A percentile compares a stretch with the other conserved stretches of the same genome.
Evolutionary conservation across 2,888 invertebrate species (phyloP).

Genomic region (Podotricha telesiphe): DNA sequence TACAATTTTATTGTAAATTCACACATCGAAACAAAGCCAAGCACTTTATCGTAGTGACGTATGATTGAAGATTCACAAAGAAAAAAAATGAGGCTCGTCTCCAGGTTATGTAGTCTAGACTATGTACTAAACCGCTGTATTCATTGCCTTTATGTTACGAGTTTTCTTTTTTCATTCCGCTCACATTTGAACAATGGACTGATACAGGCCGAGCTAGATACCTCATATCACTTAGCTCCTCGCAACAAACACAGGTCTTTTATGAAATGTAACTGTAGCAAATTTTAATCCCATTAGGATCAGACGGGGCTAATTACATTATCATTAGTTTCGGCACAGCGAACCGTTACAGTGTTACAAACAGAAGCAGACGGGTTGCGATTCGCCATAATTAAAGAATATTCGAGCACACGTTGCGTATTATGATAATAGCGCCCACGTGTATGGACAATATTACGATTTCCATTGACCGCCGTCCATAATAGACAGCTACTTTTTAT

Average conservation of each 20-base stretch:
- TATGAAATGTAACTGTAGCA: conserved; percentile 43
- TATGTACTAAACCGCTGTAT: conserved; percentile 35
- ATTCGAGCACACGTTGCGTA: conserved; percentile 21
- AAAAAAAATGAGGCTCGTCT: conserved; percentile 31
- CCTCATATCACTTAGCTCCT: conserved; percentile 41
- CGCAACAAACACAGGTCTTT: conserved; percentile 39
- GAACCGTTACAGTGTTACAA: conserved; percentile 54
- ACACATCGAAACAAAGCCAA: conserved; percentile 7
- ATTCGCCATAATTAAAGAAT: conserved; percentile 34
- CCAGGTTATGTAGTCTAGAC: conserved; percentile 33
- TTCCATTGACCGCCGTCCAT: conserved; percentile 2
- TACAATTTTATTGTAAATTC: background rate
- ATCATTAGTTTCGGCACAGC: conserved; percentile 66
- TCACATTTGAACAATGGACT: conserved; percentile 37
- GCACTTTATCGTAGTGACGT: conserved; percentile 16
- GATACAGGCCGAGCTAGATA: conserved; percentile 37
- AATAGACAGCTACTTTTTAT: background rate
- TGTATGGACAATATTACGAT: conserved; percentile 13
- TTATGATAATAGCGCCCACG: background rate
- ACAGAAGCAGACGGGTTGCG: conserved; percentile 39
- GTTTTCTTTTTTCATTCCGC: conserved; percentile 36
- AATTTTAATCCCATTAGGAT: conserved; percentile 52
- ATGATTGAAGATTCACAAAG: conserved; percentile 29
- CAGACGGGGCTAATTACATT: conserved; percentile 63
- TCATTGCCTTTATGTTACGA: conserved; percentile 37